Conservation (phyloP, 2,113 vertebrate genomes). For the Pomatorhinus ruficollis region DNA sequence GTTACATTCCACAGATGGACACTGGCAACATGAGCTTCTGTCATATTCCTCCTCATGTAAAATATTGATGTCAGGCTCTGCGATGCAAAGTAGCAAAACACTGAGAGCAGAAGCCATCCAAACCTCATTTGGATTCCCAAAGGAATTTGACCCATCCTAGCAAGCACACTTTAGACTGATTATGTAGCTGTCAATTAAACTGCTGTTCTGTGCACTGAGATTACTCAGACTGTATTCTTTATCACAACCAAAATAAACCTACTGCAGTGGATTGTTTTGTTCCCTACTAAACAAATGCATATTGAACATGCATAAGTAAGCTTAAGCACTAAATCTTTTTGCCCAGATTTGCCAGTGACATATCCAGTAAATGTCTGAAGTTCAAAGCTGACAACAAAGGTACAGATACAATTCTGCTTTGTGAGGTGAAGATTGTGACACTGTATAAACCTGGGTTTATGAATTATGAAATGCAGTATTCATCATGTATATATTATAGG, state of each 20-base stretch:
- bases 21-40: background rate
- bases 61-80: background rate
- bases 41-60: background rate
- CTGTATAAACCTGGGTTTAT: background rate
- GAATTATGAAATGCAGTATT: conserved; percentile 4
- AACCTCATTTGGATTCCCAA: conserved; percentile 45
- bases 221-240: background rate
- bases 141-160: conserved; percentile 15
- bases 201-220: background rate
- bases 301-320: conserved; percentile 10
- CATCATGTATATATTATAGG: conserved; percentile 4
- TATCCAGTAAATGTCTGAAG: background rate
- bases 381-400: background rate
- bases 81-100: conserved; percentile 17
- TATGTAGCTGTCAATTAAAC: conserved; percentile 33
- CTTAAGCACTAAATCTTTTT: background rate
- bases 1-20: background rate
- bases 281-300: background rate
- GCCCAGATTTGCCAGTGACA: background rate
- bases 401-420: background rate
- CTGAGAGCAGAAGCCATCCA: conserved; percentile 6
- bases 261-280: background rate
- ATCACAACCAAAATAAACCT: conserved; percentile 11
- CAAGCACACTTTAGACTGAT: conserved; percentile 34
- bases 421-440: background rate